Conservation (phyloP, 2,888 invertebrate species). For the Sinohyriopsis cumingii region DNA sequence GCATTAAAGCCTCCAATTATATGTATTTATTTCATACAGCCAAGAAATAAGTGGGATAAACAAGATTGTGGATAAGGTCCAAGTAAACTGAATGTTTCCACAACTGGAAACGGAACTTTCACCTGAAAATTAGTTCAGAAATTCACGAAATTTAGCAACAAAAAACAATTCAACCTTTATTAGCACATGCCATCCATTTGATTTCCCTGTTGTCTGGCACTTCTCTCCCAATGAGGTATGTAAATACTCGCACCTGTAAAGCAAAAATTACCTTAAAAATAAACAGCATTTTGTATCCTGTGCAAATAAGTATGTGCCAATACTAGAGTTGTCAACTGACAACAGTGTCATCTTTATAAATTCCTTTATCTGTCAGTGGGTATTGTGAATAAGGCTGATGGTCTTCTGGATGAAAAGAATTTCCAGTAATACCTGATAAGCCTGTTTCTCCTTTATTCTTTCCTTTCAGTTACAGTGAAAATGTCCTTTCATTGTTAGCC, state of each 20-base stretch:
- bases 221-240: conserved; percentile 97
- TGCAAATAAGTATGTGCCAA: background rate
- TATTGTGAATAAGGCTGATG: background rate
- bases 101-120: too few relatives aligned
- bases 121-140: too few relatives aligned
- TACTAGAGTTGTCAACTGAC: background rate
- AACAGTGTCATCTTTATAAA: background rate
- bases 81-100: too few relatives aligned
- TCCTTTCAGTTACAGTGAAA: too few relatives aligned
- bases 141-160: background rate
- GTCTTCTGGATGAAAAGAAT: background rate
- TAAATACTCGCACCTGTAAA: conserved; percentile 91
- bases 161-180: conserved; percentile 82
- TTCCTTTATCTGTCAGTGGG: background rate
- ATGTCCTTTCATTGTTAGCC: too few relatives aligned
- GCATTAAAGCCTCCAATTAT: too few relatives aligned
- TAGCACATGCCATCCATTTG: conserved; percentile 98
- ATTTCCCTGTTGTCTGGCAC: conserved; percentile 92
- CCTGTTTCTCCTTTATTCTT: too few relatives aligned
- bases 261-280: conserved; percentile 4
- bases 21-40: too few relatives aligned
- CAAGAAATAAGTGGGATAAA: too few relatives aligned
- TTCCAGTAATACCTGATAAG: too few relatives aligned
- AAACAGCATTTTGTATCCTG: conserved; percentile 1
- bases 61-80: too few relatives aligned